Evolutionary conservation across 2,797 vertebrate species (phyloP), one percentile per base, ranked within the genome.

Genomic region (Rallus crepitans): DNA sequence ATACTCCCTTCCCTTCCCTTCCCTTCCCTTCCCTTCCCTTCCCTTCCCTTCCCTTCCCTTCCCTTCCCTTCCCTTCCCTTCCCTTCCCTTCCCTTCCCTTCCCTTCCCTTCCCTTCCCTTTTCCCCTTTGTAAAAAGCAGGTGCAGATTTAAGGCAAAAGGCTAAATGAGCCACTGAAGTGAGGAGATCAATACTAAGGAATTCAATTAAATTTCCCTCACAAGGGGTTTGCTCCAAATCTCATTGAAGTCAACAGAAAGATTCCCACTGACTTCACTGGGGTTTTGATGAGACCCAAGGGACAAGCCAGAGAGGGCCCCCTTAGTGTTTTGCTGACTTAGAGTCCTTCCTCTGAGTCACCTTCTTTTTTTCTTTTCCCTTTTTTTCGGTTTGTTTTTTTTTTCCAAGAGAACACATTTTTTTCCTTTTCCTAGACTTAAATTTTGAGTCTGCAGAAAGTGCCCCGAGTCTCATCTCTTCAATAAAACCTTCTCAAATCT

Each of bases 141-240:
- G 71, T 82, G 35, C 15, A 89, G 48, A 40, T 75, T 92, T 71
- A 87, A 87, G 65, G 71, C 73, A 91, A 93, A 93, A 95, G 33
- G 48, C 57, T 89, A 94, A 95, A 87, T 87, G 87, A 92, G 53
- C 84, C 95, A 50, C 56, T 82, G 53, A 92, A 92, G 48, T 63
- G 52, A 92, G 75, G 53, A 76, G 78, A 95, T 94, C 92, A 88
- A 93, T 94, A 92, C n/a, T 47, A 78, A 87, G 59, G 87, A 89
- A 93, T 95, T 94, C 75, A 96, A 96, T 94, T 96, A 96, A 75
- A 82, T 94, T 92, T 94, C 20, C 27, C 76, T 89, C 87, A 81
- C 75, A 47, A 59, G 39, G 24, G 53, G 33, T 30, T 96, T 95
- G 40, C 37, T 96, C 79, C 87, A 96, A 85, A 92, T 93, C 61